phyloP scores from a whole-genome alignment of 2,797 vertebrate genomes.

The Galago senegalensis region DNA sequence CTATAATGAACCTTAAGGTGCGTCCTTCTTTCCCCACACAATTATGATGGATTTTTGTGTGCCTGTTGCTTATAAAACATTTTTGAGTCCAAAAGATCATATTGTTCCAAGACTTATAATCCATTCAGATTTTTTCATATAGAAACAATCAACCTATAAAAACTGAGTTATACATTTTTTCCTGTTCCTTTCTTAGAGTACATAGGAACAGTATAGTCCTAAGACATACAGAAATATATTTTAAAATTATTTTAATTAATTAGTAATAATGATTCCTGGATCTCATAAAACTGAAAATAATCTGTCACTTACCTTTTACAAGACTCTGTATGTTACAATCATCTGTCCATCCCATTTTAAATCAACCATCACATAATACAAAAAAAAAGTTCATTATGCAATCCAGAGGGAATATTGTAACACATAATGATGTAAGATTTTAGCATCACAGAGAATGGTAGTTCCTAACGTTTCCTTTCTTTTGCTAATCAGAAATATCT shows the following conservation, averaged over 20 bases:
- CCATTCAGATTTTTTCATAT: no score
- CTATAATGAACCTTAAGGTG: no score
- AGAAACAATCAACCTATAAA: no score
- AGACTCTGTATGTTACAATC: neutral
- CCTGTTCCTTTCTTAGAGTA: neutral
- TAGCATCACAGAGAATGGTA: neutral
- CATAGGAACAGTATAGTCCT: neutral
- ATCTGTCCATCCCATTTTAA: neutral
- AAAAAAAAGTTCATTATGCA: neutral
- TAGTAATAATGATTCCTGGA: neutral
- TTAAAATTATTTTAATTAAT: neutral
- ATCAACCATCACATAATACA: neutral
- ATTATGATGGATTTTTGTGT: no score
- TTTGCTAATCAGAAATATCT: neutral
- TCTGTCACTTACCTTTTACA: neutral
- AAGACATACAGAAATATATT: neutral
- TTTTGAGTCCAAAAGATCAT: no score
- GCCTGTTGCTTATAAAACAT: no score
- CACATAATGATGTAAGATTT: neutral
- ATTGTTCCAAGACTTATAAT: no score
- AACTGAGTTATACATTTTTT: no score
- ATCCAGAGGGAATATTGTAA: constrained; percentile 7
- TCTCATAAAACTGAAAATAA: neutral
- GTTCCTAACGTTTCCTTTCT: neutral
- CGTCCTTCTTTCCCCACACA: no score